Conservation (phyloP, 2,797 vertebrate genomes). For the Chiloscyllium punctatum region DNA sequence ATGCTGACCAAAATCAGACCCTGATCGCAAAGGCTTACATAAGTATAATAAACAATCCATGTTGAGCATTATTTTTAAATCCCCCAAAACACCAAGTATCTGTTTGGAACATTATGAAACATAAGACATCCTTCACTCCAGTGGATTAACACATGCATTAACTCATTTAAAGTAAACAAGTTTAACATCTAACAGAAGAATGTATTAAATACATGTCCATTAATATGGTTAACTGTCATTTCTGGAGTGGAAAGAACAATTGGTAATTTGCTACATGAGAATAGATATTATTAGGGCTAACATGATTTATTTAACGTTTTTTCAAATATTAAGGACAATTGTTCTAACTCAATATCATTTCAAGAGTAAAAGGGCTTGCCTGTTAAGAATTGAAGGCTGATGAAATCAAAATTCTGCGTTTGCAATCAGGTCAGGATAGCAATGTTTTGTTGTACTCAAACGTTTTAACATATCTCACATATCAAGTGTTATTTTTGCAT, state of each 20-base stretch:
- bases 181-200: not conserved
- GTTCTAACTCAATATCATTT: not conserved
- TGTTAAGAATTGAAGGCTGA: constrained; percentile 15
- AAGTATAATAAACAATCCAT: not conserved
- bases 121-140: not conserved
- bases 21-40: not conserved
- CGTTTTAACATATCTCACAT: not conserved
- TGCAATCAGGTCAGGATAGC: not conserved
- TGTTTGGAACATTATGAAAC: not conserved
- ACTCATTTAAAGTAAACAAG: not conserved
- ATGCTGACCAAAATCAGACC: not conserved
- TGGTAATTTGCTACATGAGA: not conserved
- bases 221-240: not conserved
- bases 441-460: constrained; percentile 4
- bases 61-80: not conserved
- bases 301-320: not conserved
- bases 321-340: not conserved
- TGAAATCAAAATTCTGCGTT: not conserved
- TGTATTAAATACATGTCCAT: not conserved
- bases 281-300: not conserved
- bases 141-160: not conserved
- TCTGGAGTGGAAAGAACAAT: not conserved
- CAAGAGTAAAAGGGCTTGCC: not conserved
- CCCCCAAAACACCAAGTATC: not conserved
- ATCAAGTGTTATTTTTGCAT: not conserved